These are phyloP conservation scores for Apocrypta bakeri DNA, from an alignment of 1,140 invertebrate species.

Conservation along the genomic window DNA sequence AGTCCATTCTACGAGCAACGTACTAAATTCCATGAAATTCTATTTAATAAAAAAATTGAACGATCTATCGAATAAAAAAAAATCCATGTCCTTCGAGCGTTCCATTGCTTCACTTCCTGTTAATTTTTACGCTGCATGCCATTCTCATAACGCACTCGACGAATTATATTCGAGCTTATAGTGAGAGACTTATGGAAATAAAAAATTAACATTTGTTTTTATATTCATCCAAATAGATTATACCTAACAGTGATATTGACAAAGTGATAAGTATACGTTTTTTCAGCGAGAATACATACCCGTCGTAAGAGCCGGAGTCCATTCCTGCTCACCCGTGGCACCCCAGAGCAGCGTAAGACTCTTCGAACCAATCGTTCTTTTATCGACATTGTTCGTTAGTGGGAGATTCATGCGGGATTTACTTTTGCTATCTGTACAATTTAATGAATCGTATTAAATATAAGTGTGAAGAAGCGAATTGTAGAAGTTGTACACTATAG, in stretches of 20 bases:
- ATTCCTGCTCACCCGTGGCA: slow-evolving; percentile 93
- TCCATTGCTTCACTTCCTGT: slow-evolving; percentile 43
- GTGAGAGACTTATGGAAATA: slow-evolving; percentile 20
- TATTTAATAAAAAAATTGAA: not conserved
- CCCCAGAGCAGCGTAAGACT: slow-evolving; percentile 89
- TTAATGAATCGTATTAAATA: slow-evolving; percentile 15
- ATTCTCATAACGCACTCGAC: slow-evolving; percentile 45
- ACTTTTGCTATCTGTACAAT: slow-evolving; percentile 60
- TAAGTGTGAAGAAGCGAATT: not conserved
- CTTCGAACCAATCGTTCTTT: slow-evolving; percentile 69
- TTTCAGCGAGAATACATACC: slow-evolving; percentile 74
- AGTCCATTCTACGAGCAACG: slow-evolving; percentile 13
- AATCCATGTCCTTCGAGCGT: slow-evolving; percentile 1
- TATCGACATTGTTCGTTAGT: slow-evolving; percentile 59
- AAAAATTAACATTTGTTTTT: not conserved
- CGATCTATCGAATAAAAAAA: slow-evolving; percentile 18
- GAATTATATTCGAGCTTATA: slow-evolving; percentile 33
- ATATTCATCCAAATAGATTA: not conserved
- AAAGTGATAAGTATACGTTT: not conserved
- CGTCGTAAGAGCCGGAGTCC: slow-evolving; percentile 95
- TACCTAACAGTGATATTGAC: not conserved
- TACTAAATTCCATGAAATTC: slow-evolving; percentile 19
- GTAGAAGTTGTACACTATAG: not conserved
- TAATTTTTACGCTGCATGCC: slow-evolving; percentile 41
- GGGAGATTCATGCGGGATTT: slow-evolving; percentile 61